Percentiles rank a stretch among this genome's conserved stretches.
phyloP scores from a whole-genome alignment of 1,140 invertebrate species.

The Harlomillsia oculata region DNA sequence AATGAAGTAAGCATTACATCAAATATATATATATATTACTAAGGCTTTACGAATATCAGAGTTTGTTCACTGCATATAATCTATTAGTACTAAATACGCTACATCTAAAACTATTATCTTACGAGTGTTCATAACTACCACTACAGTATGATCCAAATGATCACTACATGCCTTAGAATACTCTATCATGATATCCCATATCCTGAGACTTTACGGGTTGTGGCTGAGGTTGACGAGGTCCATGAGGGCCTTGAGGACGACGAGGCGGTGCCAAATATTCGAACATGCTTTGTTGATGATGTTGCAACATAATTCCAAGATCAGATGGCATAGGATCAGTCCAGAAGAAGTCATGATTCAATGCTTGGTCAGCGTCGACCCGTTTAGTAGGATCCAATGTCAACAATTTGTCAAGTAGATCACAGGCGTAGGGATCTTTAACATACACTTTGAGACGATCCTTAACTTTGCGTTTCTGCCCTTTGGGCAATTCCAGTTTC shows the following conservation, averaged over 20 bases:
- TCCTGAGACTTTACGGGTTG: constrained; percentile 4
- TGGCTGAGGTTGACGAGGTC: not conserved
- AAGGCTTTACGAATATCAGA: no score
- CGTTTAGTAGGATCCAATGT: constrained; percentile 84
- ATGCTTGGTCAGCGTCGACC: constrained; percentile 78
- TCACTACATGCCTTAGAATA: no score
- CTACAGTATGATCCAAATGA: no score
- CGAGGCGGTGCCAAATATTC: constrained; percentile 82
- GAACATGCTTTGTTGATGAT: constrained; percentile 92
- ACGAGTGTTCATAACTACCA: no score
- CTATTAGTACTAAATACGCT: no score
- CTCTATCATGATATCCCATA: constrained; percentile 20
- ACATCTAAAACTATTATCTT: no score
- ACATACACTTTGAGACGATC: constrained; percentile 83
- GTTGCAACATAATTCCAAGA: constrained; percentile 81
- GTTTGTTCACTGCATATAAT: no score
- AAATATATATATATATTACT: no score
- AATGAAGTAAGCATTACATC: no score
- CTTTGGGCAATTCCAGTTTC: constrained; percentile 82
- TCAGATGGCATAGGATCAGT: constrained; percentile 90
- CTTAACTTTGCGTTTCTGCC: constrained; percentile 83
- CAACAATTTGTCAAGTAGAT: constrained; percentile 85
- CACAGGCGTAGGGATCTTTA: constrained; percentile 82
- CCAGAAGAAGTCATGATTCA: constrained; percentile 99
- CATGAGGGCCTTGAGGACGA: constrained; percentile 41